Percentiles rank a stretch among this genome's conserved stretches.
phyloP scores from a whole-genome alignment of 2,113 vertebrate genomes.

The Myotis lucifugus region DNA sequence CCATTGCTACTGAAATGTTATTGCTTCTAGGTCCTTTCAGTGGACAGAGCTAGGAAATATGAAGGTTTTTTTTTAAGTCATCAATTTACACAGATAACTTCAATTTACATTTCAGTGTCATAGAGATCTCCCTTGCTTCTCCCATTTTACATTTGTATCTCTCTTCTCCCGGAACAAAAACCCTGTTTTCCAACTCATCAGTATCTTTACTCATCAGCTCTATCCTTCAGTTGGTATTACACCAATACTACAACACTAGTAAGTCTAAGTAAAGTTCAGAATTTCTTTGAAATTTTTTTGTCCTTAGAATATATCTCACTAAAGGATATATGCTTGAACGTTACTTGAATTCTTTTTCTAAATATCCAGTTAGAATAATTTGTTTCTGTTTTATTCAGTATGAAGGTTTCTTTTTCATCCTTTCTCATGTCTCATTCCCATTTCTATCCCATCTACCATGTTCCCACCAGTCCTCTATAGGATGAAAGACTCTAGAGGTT shows the following conservation, averaged over 20 bases:
- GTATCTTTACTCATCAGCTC: neutral
- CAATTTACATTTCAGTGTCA: neutral
- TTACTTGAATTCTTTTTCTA: neutral
- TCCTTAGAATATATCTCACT: neutral
- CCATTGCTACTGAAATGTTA: neutral
- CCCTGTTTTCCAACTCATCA: neutral
- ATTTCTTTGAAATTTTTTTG: neutral
- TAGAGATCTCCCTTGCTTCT: neutral
- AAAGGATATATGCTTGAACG: neutral
- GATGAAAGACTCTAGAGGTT: neutral
- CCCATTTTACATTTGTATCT: neutral
- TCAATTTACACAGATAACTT: neutral
- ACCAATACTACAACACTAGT: neutral
- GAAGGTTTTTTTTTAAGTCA: neutral
- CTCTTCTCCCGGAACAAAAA: neutral
- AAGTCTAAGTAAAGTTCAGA: neutral
- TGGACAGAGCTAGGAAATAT: neutral
- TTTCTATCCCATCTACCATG: neutral
- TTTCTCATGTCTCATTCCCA: neutral
- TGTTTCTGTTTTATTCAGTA: neutral
- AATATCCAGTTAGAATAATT: neutral
- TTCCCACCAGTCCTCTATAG: neutral
- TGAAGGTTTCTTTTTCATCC: constrained; percentile 22
- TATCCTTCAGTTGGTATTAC: neutral
- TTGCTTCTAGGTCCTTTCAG: neutral